These are phyloP conservation scores for Laticauda colubrina DNA, from an alignment of 2,113 vertebrate species.

Conservation along the genomic window DNA sequence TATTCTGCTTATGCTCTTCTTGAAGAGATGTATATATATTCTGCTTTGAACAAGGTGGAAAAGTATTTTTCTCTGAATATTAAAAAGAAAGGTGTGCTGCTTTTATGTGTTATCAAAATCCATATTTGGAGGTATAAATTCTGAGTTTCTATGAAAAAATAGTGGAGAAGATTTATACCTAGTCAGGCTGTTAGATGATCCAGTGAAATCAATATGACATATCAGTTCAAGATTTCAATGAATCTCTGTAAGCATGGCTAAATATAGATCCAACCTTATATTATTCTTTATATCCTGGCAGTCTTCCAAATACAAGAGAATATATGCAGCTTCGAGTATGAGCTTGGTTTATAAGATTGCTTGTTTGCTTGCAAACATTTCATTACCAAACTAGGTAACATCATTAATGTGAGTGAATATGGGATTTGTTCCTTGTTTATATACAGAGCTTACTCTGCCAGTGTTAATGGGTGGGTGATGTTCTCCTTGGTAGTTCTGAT, in stretches of 20 bases:
- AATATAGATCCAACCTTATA: constrained; percentile 1
- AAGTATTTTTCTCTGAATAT: constrained; percentile 37
- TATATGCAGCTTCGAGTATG: not conserved
- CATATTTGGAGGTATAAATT: constrained; percentile 35
- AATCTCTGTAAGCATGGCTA: not conserved
- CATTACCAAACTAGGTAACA: not conserved
- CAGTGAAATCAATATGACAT: not conserved
- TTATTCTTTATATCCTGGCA: constrained; percentile 16
- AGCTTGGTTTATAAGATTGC: not conserved
- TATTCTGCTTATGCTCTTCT: constrained; percentile 6
- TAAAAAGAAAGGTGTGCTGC: constrained; percentile 46
- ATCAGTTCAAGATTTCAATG: not conserved
- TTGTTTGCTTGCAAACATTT: not conserved
- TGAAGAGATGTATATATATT: constrained; percentile 12
- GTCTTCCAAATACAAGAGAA: not conserved
- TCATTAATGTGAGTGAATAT: not conserved
- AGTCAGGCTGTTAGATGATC: not conserved
- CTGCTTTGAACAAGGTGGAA: constrained; percentile 15
- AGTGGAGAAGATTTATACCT: not conserved
- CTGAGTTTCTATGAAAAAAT: constrained; percentile 34
- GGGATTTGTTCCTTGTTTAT: not conserved
- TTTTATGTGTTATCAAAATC: constrained; percentile 29
- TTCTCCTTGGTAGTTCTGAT: not conserved
- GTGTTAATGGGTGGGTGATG: no score
- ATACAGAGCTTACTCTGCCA: not conserved